Percentiles rank a stretch among this genome's conserved stretches.
These are phyloP conservation scores for Argyrosomus japonicus DNA, from an alignment of 2,113 vertebrate species.

Conservation along the genomic window DNA sequence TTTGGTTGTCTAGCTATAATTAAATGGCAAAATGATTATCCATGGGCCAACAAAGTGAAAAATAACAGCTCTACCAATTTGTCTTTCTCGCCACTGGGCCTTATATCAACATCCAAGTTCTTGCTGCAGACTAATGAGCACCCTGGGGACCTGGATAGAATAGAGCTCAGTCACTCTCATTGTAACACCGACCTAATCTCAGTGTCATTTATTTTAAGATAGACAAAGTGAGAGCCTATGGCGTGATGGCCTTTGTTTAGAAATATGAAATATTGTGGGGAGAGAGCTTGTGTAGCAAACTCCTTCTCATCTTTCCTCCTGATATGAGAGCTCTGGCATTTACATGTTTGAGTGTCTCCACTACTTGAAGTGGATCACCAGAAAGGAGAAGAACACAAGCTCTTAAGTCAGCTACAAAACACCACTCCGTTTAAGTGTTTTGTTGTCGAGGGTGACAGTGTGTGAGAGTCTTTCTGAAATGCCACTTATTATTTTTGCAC, in stretches of 20 bases:
- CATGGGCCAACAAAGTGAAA: constrained; percentile 6
- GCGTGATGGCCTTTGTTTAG: constrained; percentile 9
- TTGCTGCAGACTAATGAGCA: constrained; percentile 43
- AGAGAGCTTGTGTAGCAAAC: constrained; percentile 1
- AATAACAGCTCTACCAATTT: constrained; percentile 10
- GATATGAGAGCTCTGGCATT: constrained; percentile 1
- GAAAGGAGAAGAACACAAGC: not conserved
- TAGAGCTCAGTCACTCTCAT: constrained; percentile 7
- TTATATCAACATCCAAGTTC: not conserved
- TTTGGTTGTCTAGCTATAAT: constrained; percentile 16
- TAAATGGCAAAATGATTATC: constrained; percentile 15
- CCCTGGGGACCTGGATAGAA: constrained; percentile 8
- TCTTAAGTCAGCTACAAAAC: constrained; percentile 5
- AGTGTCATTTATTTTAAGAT: constrained; percentile 11
- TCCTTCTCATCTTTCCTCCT: not conserved
- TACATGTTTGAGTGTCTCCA: constrained; percentile 2
- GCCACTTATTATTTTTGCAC: not conserved
- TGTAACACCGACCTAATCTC: constrained; percentile 24
- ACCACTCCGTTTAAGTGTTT: constrained; percentile 28
- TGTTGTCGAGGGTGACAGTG: constrained; percentile 12
- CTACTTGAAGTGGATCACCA: not conserved
- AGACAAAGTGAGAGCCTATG: not conserved
- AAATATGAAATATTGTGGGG: not conserved
- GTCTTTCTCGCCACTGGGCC: constrained; percentile 3
- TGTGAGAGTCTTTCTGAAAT: not conserved